phyloP scores from a whole-genome alignment of 2,797 vertebrate genomes.

The Cheirogaleus major region DNA sequence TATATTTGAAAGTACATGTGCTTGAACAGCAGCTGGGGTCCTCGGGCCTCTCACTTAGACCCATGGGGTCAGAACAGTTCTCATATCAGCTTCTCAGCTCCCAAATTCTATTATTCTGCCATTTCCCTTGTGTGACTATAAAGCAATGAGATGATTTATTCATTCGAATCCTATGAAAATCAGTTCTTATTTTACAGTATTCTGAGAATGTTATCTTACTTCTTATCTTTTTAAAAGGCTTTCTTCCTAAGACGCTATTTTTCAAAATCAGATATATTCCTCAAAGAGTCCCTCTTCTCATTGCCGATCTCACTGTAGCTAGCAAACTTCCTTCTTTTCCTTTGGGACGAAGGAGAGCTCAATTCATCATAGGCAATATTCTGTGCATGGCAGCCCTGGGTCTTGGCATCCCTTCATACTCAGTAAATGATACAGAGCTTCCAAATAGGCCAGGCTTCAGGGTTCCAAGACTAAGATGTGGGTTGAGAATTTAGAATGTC shows the following conservation, averaged over 20 bases:
- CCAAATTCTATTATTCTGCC: neutral
- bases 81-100: neutral
- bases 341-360: neutral
- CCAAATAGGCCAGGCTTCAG: neutral
- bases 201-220: neutral
- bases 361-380: neutral
- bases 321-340: neutral
- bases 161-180: neutral
- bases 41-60: neutral
- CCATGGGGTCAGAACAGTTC: neutral
- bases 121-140: neutral
- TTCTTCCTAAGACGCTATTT: slow-evolving; percentile 31
- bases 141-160: neutral
- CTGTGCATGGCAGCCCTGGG: neutral
- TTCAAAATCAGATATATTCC: slow-evolving; percentile 45
- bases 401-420: neutral
- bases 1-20: neutral
- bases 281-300: neutral
- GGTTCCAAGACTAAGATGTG: neutral
- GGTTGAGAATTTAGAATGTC: neutral
- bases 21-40: too few relatives aligned
- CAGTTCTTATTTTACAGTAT: neutral
- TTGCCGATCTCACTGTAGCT: neutral
- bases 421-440: neutral
- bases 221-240: slow-evolving; percentile 10